Evolutionary conservation across 2,797 vertebrate species (phyloP).

Genomic region (Anguilla megastoma): DNA sequence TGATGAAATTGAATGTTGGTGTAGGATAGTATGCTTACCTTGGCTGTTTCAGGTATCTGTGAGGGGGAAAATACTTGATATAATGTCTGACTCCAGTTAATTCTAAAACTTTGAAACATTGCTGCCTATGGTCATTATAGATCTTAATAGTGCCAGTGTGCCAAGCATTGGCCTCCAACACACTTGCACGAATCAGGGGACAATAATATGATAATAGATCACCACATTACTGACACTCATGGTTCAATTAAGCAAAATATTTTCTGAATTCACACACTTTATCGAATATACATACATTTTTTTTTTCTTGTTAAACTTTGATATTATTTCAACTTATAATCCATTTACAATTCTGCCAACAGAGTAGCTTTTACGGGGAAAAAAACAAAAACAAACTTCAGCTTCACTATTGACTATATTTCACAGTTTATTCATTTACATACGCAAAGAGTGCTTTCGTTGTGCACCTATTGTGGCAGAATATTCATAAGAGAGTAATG

Average conservation of each 20-base stretch:
- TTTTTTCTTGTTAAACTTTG: too few species aligned
- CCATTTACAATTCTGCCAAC: neutral
- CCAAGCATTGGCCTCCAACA: too few species aligned
- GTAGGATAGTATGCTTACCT: too few species aligned
- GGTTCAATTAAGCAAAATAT: neutral
- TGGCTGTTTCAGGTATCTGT: too few species aligned
- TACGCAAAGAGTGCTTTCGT: neutral
- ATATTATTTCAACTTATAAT: neutral
- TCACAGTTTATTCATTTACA: neutral
- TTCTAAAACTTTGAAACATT: too few species aligned
- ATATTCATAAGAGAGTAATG: neutral
- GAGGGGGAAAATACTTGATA: too few species aligned
- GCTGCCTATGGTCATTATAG: too few species aligned
- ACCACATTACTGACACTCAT: neutral
- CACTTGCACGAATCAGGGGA: too few species aligned
- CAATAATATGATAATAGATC: too few species aligned
- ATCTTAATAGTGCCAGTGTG: too few species aligned
- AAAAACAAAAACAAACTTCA: neutral
- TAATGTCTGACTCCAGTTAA: too few species aligned
- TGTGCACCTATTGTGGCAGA: neutral
- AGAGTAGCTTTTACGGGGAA: neutral
- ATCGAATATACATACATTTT: neutral
- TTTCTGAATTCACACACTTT: neutral
- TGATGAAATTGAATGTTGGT: too few species aligned
- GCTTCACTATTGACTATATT: neutral